phyloP scores from a whole-genome alignment of 1,140 invertebrate species.

The Neelides sp. region DNA sequence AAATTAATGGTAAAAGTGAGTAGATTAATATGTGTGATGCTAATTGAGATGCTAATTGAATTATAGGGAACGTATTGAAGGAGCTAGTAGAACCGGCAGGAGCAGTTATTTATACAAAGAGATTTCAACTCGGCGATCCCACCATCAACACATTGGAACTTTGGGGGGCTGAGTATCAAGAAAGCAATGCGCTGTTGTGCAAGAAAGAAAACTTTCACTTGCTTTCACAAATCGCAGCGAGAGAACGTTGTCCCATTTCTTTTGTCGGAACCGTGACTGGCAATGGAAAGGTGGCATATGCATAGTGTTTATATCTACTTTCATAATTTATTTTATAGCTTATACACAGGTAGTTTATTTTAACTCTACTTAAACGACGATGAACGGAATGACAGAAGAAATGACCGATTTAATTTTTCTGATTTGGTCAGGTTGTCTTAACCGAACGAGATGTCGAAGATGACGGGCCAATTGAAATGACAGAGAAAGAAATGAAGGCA shows the following conservation, averaged over 20 bases:
- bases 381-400: background rate
- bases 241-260: slow-evolving; percentile 84
- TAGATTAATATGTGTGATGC: too few species aligned
- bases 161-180: slow-evolving; percentile 98
- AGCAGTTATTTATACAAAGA: slow-evolving; percentile 73
- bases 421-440: slow-evolving; percentile 43
- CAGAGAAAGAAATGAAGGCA: slow-evolving; percentile 19
- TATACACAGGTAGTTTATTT: too few species aligned
- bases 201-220: slow-evolving; percentile 46
- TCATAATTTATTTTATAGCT: slow-evolving; percentile 11
- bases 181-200: slow-evolving; percentile 81
- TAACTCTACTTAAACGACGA: background rate
- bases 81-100: slow-evolving; percentile 89
- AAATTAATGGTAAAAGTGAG: too few species aligned
- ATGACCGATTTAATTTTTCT: background rate
- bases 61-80: slow-evolving; percentile 84
- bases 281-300: slow-evolving; percentile 54
- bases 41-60: too few species aligned
- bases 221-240: slow-evolving; percentile 57
- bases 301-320: slow-evolving; percentile 15
- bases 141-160: slow-evolving; percentile 84
- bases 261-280: slow-evolving; percentile 86
- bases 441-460: slow-evolving; percentile 45
- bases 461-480: slow-evolving; percentile 35
- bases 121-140: slow-evolving; percentile 84